These are phyloP conservation scores for Drosophila equinoxialis DNA, from an alignment of 1,140 invertebrate genomes.

Conservation along the genomic window DNA sequence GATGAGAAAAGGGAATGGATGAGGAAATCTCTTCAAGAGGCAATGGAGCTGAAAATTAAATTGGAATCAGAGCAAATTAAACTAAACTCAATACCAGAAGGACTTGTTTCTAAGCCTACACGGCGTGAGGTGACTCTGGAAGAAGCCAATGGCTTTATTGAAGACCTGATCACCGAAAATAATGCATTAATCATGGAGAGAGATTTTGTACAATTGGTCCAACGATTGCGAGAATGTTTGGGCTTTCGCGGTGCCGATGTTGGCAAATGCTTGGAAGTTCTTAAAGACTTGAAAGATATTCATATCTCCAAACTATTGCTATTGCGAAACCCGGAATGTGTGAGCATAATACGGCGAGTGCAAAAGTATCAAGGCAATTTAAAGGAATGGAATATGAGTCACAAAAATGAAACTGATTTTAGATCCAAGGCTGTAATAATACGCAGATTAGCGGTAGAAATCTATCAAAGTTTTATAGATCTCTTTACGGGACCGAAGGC, in stretches of 20 bases:
- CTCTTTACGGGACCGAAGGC: conserved; percentile 66
- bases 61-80: conserved; percentile 86
- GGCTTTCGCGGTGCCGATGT: conserved; percentile 87
- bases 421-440: conserved; percentile 87
- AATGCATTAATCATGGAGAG: conserved; percentile 80
- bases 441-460: conserved; percentile 86
- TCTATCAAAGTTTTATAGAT: conserved; percentile 86
- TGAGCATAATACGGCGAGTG: conserved; percentile 89
- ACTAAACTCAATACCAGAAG: conserved; percentile 85
- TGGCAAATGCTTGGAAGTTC: conserved; percentile 85
- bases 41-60: conserved; percentile 80
- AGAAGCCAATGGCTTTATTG: conserved; percentile 62
- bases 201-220: conserved; percentile 88
- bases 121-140: conserved; percentile 62
- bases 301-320: conserved; percentile 90
- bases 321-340: conserved; percentile 92
- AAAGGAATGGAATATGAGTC: conserved; percentile 87
- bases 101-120: conserved; percentile 85
- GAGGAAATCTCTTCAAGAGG: conserved; percentile 85
- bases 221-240: conserved; percentile 88
- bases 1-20: conserved; percentile 86
- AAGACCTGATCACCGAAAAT: conserved; percentile 70
- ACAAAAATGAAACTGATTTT: conserved; percentile 86
- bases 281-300: conserved; percentile 86
- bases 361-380: conserved; percentile 90